These are phyloP conservation scores for Drosophila prolongata DNA, from an alignment of 2,888 invertebrate genomes.

Conservation along the genomic window DNA sequence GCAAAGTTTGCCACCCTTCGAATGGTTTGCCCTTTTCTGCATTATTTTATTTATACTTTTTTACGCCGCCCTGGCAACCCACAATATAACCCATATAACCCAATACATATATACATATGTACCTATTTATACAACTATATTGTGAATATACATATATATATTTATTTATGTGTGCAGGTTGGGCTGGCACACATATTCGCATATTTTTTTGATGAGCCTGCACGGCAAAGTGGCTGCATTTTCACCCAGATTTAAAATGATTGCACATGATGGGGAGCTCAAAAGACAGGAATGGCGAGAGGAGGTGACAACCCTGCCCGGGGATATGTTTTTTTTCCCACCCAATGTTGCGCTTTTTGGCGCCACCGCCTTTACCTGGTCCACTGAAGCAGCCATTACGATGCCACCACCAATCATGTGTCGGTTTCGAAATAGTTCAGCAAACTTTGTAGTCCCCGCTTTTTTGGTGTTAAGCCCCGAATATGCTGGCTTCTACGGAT, in stretches of 20 bases:
- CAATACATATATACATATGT: conserved; percentile 11
- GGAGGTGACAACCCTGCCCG: conserved; percentile 6
- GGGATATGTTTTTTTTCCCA: conserved; percentile 13
- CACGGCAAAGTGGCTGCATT: conserved; percentile 60
- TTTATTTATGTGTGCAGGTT: conserved; percentile 17
- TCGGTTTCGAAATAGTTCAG: conserved; percentile 36
- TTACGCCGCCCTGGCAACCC: conserved; percentile 4
- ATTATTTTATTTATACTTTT: conserved; percentile 44
- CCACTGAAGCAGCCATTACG: conserved; percentile 35
- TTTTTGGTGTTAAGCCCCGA: conserved; percentile 22
- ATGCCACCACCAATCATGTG: conserved; percentile 39
- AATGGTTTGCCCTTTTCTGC: conserved; percentile 19
- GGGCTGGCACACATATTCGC: conserved; percentile 24
- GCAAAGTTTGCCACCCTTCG: neutral
- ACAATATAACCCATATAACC: conserved; percentile 18
- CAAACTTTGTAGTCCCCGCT: conserved; percentile 16
- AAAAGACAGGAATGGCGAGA: conserved; percentile 2
- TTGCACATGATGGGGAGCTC: conserved; percentile 35
- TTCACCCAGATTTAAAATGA: conserved; percentile 62
- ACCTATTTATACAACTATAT: conserved; percentile 5
- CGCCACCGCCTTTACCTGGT: conserved; percentile 39
- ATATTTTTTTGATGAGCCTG: conserved; percentile 57
- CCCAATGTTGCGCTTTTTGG: conserved; percentile 40
- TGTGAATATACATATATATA: conserved; percentile 7
- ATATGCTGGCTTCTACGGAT: conserved; percentile 18